Evolutionary conservation across 2,888 invertebrate species (phyloP), one percentile per base, ranked within the genome.

Genomic region (Theodoxus fluviatilis): DNA sequence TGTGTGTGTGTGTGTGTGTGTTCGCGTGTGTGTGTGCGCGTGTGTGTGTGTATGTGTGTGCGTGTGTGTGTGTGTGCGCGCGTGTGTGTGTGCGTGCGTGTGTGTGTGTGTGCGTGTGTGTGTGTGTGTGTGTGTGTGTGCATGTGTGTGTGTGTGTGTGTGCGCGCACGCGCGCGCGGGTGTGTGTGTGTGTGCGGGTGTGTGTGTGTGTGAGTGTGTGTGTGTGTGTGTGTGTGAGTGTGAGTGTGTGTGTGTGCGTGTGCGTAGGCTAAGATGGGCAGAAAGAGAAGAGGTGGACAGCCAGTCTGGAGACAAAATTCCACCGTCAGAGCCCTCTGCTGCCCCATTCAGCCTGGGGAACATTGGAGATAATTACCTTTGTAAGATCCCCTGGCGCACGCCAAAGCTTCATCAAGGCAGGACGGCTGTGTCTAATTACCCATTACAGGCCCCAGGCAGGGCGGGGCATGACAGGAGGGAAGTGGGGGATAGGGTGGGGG

Each of bases 391-490:
- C n/a, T n/a, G n/a, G n/a, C n/a, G n/a, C n/a, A n/a, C n/a, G n/a
- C n/a, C n/a, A n/a, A n/a, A n/a, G n/a, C n/a, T n/a, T n/a, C n/a
- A n/a, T n/a, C n/a, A n/a, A n/a, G n/a, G n/a, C n/a, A n/a, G n/a
- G n/a, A n/a, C n/a, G n/a, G n/a, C n/a, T n/a, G n/a, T n/a, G n/a
- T n/a, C n/a, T n/a, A n/a, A n/a, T n/a, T n/a, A n/a, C n/a, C n/a
- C n/a, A n/a, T n/a, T n/a, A n/a, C n/a, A n/a, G n/a, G n/a, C n/a
- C n/a, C n/a, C n/a, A n/a, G n/a, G n/a, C 64, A 38, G 52, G 65
- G 55, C 71, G 68, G 55, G 68, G 68, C 68, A 71, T 71, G 71
- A 38, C 68, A 64, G 68, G 68, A 57, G 49, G 6, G 43, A 57
- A 49, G 35, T 3, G 6, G 35, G 31, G 59, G 59, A 33, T 28